phyloP scores from a whole-genome alignment of 2,113 vertebrate genomes.

The Thamnaconus septentrionalis region DNA sequence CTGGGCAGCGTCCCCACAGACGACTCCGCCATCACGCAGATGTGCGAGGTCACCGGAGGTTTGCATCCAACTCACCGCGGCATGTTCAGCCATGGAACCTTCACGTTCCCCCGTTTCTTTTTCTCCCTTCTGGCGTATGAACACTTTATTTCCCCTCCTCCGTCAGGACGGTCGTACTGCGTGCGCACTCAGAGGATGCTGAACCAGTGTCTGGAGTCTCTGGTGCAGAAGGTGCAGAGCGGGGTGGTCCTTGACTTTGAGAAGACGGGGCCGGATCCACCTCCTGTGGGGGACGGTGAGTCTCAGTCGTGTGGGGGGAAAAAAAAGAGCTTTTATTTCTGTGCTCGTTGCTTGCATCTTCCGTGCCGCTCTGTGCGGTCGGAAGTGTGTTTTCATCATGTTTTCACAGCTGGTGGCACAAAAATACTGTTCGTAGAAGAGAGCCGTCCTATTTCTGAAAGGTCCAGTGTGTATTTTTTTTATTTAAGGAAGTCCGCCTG shows the following conservation, averaged over 20 bases:
- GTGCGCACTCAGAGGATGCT: constrained; percentile 95
- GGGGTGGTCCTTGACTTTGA: constrained; percentile 98
- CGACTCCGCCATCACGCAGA: constrained; percentile 96
- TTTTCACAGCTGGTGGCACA: too few relatives aligned
- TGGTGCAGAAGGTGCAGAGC: constrained; percentile 96
- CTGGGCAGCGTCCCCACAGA: constrained; percentile 95
- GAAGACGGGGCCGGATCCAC: constrained; percentile 92
- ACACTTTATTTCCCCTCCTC: neutral
- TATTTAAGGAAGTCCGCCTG: too few relatives aligned
- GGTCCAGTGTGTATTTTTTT: too few relatives aligned
- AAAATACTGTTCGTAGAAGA: too few relatives aligned
- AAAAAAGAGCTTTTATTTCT: neutral
- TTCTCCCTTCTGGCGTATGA: neutral
- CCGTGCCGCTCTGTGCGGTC: neutral
- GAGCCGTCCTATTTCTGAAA: too few relatives aligned
- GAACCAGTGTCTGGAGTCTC: constrained; percentile 95
- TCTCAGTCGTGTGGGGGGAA: neutral
- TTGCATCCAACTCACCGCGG: constrained; percentile 3
- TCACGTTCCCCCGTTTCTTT: neutral
- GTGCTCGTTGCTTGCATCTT: neutral
- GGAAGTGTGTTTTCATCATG: too few relatives aligned
- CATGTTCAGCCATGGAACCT: too few relatives aligned
- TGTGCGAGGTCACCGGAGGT: constrained; percentile 99
- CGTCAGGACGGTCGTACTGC: constrained; percentile 90
- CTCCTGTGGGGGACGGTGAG: constrained; percentile 71